Conservation (phyloP, 2,888 invertebrate genomes). For the Salticus scenicus region DNA sequence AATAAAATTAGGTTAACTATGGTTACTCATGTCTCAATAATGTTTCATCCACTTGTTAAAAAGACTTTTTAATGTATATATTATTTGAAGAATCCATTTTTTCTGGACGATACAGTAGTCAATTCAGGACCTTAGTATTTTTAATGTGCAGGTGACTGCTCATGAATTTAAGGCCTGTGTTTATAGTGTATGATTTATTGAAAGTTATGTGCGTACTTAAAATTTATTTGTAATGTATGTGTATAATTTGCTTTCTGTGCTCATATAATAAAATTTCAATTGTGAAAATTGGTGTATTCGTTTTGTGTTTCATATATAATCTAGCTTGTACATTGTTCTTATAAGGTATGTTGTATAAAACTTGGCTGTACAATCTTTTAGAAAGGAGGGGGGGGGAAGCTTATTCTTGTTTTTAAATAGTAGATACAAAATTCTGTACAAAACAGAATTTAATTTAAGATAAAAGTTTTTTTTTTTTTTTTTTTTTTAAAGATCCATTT, state of each 20-base stretch:
- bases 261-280: slow-evolving; percentile 49
- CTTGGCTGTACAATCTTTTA: too few species aligned
- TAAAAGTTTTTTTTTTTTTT: too few species aligned
- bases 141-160: slow-evolving; percentile 7
- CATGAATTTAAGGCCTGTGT: neutral
- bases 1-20: neutral
- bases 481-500: too few species aligned
- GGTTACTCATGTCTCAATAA: neutral
- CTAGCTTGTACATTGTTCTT: too few species aligned
- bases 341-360: too few species aligned
- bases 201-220: slow-evolving; percentile 18
- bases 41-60: neutral
- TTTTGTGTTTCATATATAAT: too few species aligned
- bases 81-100: neutral
- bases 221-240: slow-evolving; percentile 11
- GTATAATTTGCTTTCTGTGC: slow-evolving; percentile 45
- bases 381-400: too few species aligned
- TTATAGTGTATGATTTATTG: slow-evolving; percentile 6
- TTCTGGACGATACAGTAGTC: neutral
- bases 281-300: slow-evolving; percentile 12
- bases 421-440: too few species aligned
- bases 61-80: neutral
- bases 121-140: slow-evolving; percentile 3
- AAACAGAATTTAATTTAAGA: too few species aligned
- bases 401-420: too few species aligned